These are phyloP conservation scores for Hoplostethus mediterraneus DNA, from an alignment of 2,797 vertebrate genomes.

Conservation along the genomic window DNA sequence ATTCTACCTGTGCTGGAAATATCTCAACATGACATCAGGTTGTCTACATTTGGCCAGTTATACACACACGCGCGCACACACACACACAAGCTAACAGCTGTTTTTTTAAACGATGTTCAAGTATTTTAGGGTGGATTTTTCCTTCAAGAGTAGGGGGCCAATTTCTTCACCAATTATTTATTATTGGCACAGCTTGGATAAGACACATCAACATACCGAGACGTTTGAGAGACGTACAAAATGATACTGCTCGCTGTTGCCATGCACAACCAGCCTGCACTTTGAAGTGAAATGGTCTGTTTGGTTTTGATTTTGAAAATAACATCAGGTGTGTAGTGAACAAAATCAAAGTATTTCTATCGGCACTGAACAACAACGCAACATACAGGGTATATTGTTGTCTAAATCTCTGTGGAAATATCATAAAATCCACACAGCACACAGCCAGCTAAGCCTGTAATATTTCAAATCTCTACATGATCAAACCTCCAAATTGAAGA, in stretches of 20 bases:
- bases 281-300: slow-evolving; percentile 54
- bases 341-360: slow-evolving; percentile 52
- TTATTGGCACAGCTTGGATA: slow-evolving; percentile 17
- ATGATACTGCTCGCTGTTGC: slow-evolving; percentile 36
- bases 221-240: slow-evolving; percentile 51
- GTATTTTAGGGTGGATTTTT: not conserved
- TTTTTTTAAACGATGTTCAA: too few relatives aligned
- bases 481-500: slow-evolving; percentile 22
- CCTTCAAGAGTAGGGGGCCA: not conserved
- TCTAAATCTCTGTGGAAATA: slow-evolving; percentile 19
- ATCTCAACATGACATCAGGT: too few relatives aligned
- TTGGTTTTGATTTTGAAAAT: slow-evolving; percentile 58
- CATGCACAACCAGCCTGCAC: slow-evolving; percentile 39
- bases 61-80: too few relatives aligned
- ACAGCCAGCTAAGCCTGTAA: slow-evolving; percentile 15
- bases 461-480: slow-evolving; percentile 19
- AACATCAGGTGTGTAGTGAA: slow-evolving; percentile 62
- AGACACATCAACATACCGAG: slow-evolving; percentile 35
- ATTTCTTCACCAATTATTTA: slow-evolving; percentile 37
- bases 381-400: slow-evolving; percentile 24
- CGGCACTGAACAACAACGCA: slow-evolving; percentile 20
- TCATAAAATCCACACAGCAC: slow-evolving; percentile 30
- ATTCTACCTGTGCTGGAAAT: too few relatives aligned
- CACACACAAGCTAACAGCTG: too few relatives aligned
- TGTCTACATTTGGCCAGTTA: too few relatives aligned